These are phyloP conservation scores for Noctua comes DNA, from an alignment of 2,888 invertebrate species.

Conservation along the genomic window DNA sequence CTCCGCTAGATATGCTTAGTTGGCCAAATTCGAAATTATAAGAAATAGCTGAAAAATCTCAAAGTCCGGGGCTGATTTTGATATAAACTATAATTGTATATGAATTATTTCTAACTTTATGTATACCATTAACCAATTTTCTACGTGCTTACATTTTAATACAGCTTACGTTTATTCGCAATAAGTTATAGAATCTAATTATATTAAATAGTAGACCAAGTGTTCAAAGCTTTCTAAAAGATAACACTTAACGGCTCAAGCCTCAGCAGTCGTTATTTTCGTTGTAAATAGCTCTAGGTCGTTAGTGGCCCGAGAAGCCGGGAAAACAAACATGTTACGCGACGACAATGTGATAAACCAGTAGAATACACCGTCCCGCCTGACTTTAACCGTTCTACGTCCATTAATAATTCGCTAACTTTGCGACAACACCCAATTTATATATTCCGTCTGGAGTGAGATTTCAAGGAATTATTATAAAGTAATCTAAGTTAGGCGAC, in stretches of 20 bases:
- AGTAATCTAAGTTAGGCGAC: slow-evolving; percentile 88
- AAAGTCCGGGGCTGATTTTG: background rate
- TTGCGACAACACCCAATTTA: slow-evolving; percentile 84
- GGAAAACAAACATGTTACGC: slow-evolving; percentile 75
- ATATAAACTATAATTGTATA: no score
- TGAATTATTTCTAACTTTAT: background rate
- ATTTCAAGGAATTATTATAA: slow-evolving; percentile 86
- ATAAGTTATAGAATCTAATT: slow-evolving; percentile 13
- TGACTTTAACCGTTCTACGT: slow-evolving; percentile 71
- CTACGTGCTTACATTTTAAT: background rate
- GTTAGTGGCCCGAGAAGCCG: slow-evolving; percentile 76
- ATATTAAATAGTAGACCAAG: slow-evolving; percentile 43
- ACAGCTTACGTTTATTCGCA: slow-evolving; percentile 4
- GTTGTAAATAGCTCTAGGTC: slow-evolving; percentile 79
- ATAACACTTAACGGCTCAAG: slow-evolving; percentile 80
- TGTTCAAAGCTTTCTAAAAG: slow-evolving; percentile 68
- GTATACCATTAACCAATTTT: background rate
- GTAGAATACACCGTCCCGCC: slow-evolving; percentile 73
- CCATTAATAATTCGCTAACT: slow-evolving; percentile 84
- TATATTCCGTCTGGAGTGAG: slow-evolving; percentile 83
- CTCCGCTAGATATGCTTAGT: background rate
- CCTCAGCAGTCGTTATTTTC: slow-evolving; percentile 78
- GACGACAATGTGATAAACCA: slow-evolving; percentile 80
- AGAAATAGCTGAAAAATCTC: background rate
- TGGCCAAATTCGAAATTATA: background rate